phyloP scores from a whole-genome alignment of 2,113 vertebrate species.

The Trochalopteron elliotii region DNA sequence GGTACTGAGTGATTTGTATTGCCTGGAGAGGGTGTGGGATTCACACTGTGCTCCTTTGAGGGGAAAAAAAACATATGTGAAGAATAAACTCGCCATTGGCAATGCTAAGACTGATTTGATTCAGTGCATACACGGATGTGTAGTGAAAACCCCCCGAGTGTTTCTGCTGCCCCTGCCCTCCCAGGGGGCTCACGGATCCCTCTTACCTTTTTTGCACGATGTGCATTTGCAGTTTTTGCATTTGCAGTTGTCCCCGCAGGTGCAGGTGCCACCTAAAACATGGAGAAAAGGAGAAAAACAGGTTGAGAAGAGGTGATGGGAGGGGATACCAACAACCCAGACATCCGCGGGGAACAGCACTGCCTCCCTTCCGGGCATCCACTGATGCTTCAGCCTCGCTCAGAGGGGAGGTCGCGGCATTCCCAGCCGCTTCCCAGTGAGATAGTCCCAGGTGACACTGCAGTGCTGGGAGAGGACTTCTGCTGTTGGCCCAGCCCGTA shows the following conservation, averaged over 20 bases:
- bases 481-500: background rate
- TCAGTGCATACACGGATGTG: background rate
- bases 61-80: accelerated
- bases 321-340: background rate
- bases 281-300: background rate
- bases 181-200: too few relatives aligned
- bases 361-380: background rate
- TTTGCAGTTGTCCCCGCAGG: slow-evolving; percentile 80
- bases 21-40: background rate
- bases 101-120: background rate
- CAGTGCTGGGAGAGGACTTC: background rate
- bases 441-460: background rate
- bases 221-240: slow-evolving; percentile 86
- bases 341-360: background rate
- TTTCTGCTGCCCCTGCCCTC: accelerated
- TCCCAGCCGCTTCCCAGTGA: background rate
- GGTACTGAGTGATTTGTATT: background rate
- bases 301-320: background rate
- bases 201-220: slow-evolving; percentile 75
- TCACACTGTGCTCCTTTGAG: background rate
- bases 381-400: background rate
- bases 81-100: background rate
- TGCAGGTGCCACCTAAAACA: slow-evolving; percentile 80
- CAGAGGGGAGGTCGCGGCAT: background rate
- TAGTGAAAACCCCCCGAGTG: background rate